Conservation (phyloP, 2,888 invertebrate genomes). For the Anodontia alba region DNA sequence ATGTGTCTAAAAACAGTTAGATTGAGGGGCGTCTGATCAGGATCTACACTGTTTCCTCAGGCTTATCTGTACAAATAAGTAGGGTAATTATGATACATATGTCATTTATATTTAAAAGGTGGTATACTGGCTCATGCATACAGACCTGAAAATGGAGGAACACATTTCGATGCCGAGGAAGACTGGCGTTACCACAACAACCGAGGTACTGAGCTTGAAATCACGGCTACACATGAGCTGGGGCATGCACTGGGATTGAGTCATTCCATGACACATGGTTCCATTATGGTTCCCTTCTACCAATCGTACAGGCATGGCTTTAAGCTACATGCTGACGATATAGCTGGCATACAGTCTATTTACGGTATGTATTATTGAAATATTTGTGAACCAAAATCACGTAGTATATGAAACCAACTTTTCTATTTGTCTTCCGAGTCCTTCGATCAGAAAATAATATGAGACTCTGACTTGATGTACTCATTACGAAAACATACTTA, state of each 20-base stretch:
- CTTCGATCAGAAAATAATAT: too few relatives aligned
- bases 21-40: too few relatives aligned
- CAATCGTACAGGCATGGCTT: slow-evolving; percentile 71
- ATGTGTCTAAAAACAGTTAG: too few relatives aligned
- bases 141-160: slow-evolving; percentile 78
- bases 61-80: too few relatives aligned
- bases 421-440: too few relatives aligned
- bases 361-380: slow-evolving; percentile 78
- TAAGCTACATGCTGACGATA: slow-evolving; percentile 77
- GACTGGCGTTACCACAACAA: slow-evolving; percentile 74
- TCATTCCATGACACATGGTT: slow-evolving; percentile 76
- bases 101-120: slow-evolving; percentile 52
- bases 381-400: too few relatives aligned
- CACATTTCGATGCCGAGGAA: slow-evolving; percentile 83
- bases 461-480: too few relatives aligned
- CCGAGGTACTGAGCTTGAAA: slow-evolving; percentile 69
- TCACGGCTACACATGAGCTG: slow-evolving; percentile 83
- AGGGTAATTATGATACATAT: too few relatives aligned
- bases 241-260: slow-evolving; percentile 83
- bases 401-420: too few relatives aligned
- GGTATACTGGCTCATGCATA: slow-evolving; percentile 81
- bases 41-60: too few relatives aligned
- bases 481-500: too few relatives aligned
- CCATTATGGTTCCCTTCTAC: slow-evolving; percentile 83
- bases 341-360: slow-evolving; percentile 77